A percentile compares a stretch with the other conserved stretches of the same genome.
phyloP scores from a whole-genome alignment of 2,888 invertebrate species.

The Athetis lepigone region DNA sequence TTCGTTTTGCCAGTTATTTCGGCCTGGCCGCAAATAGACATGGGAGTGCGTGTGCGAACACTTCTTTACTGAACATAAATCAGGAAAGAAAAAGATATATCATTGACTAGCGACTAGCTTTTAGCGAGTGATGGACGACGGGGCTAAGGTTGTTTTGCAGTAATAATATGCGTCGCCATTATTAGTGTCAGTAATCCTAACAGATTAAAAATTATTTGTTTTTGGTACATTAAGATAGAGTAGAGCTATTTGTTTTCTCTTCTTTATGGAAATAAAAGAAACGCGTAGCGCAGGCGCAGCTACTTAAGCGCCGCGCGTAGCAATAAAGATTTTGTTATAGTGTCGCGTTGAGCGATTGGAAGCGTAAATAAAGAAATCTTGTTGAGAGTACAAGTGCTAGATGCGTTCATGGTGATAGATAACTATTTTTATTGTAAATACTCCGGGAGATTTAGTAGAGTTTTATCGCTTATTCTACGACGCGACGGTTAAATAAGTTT shows the following conservation, averaged over 20 bases:
- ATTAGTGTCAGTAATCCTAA: conserved; percentile 24
- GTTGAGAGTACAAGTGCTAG: conserved; percentile 62
- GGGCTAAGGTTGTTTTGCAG: conserved; percentile 67
- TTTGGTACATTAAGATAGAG: conserved; percentile 13
- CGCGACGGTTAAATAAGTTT: conserved; percentile 58
- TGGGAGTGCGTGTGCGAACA: conserved; percentile 74
- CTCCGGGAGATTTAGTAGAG: conserved; percentile 56
- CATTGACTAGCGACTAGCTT: conserved; percentile 71
- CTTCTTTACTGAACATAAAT: conserved; percentile 79
- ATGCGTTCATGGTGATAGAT: conserved; percentile 66
- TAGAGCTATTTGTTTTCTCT: conserved; percentile 36
- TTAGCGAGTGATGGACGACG: conserved; percentile 71
- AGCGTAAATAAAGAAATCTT: conserved; percentile 63
- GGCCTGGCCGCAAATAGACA: conserved; percentile 82
- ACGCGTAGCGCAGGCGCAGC: conserved; percentile 62
- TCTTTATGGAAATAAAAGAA: conserved; percentile 31
- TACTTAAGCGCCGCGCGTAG: conserved; percentile 60
- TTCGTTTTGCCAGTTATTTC: conserved; percentile 83
- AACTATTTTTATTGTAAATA: conserved; percentile 69
- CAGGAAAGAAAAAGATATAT: conserved; percentile 77
- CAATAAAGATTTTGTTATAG: conserved; percentile 64
- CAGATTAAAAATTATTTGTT: conserved; percentile 18
- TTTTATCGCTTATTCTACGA: conserved; percentile 55
- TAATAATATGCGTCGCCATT: conserved; percentile 53
- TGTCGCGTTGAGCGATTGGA: conserved; percentile 64